These are phyloP conservation scores for Busseola fusca DNA, from an alignment of 2,888 invertebrate genomes.

Conservation along the genomic window DNA sequence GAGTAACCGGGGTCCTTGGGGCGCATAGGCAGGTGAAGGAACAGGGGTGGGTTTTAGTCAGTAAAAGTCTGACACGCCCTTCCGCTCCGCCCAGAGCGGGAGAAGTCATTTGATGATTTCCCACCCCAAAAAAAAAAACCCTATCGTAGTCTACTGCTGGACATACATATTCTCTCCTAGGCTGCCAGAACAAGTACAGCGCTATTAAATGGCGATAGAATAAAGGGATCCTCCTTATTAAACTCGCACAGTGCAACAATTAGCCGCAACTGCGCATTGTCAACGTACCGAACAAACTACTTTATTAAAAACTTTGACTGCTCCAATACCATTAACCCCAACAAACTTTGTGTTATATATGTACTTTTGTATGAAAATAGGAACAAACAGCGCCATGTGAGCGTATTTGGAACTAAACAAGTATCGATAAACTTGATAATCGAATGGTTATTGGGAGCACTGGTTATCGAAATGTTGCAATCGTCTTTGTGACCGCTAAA, in stretches of 20 bases:
- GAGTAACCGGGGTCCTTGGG: too few species aligned
- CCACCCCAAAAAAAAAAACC: too few species aligned
- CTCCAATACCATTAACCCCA: neutral
- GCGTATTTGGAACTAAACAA: conserved; percentile 16
- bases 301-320: neutral
- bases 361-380: conserved; percentile 1
- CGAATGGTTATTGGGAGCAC: conserved; percentile 5
- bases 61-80: too few species aligned
- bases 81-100: too few species aligned
- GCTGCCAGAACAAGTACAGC: neutral
- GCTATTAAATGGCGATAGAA: too few species aligned
- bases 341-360: neutral
- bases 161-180: neutral
- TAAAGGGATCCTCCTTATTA: neutral
- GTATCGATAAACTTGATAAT: conserved; percentile 18
- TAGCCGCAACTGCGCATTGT: neutral
- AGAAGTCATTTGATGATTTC: too few species aligned
- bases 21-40: too few species aligned
- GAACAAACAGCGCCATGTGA: conserved; percentile 12
- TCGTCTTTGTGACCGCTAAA: neutral
- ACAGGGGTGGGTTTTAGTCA: too few species aligned
- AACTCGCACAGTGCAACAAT: neutral
- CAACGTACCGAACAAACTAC: neutral
- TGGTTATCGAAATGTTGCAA: neutral
- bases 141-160: neutral